Conservation (phyloP, 2,113 vertebrate species). For the Malurus alboscapulatus region DNA sequence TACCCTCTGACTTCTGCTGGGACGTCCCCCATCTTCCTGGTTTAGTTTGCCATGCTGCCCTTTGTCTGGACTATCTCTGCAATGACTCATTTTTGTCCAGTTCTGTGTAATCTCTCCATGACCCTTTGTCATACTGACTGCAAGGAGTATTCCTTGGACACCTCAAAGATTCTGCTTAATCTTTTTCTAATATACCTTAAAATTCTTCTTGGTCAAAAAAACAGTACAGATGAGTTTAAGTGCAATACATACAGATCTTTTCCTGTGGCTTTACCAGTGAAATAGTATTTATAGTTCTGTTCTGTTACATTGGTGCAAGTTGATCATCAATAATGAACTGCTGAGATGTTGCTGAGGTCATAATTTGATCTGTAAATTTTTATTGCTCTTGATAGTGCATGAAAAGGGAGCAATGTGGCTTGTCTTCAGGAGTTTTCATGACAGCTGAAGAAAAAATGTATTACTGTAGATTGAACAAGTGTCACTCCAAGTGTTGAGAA, state of each 20-base stretch:
- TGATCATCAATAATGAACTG: neutral
- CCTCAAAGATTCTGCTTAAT: neutral
- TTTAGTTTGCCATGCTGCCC: neutral
- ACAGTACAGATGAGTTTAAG: neutral
- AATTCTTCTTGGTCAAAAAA: neutral
- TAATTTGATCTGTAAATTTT: neutral
- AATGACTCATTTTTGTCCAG: neutral
- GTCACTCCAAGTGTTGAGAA: neutral
- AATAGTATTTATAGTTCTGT: neutral
- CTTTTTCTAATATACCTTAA: neutral
- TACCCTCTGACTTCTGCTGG: neutral
- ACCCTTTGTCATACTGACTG: neutral
- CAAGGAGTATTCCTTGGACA: neutral
- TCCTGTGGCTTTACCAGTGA: neutral
- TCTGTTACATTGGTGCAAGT: neutral
- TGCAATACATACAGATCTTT: neutral
- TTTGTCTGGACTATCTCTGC: neutral
- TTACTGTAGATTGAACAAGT: neutral
- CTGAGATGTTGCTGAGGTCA: neutral
- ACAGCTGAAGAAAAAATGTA: neutral
- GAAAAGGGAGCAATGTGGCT: neutral
- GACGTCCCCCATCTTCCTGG: neutral
- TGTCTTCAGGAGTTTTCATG: neutral
- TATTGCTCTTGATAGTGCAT: neutral
- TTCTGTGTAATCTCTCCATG: neutral